A percentile compares a stretch with the other conserved stretches of the same genome.
Evolutionary conservation across 2,888 invertebrate genomes (phyloP).

Genomic region (Lissocephala sabroskyi): DNA sequence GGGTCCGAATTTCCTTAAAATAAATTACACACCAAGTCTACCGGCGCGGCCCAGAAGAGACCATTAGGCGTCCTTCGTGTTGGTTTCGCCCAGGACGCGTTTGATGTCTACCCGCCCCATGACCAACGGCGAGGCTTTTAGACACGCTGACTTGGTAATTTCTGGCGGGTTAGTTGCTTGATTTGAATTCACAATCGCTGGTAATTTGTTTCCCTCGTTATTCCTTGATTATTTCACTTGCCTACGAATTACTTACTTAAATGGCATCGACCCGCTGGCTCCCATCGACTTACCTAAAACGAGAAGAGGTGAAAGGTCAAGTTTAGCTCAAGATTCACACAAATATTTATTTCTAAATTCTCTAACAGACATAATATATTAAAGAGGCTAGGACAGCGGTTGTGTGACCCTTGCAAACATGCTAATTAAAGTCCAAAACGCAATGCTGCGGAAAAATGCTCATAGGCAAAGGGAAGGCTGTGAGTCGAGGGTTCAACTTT

Average conservation of each 20-base stretch:
- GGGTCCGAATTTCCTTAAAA: slow-evolving; percentile 16
- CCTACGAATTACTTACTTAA: not conserved
- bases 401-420: slow-evolving; percentile 12
- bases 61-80: slow-evolving; percentile 40
- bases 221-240: not conserved
- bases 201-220: not conserved
- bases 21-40: slow-evolving; percentile 28
- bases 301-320: too few relatives aligned
- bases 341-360: too few relatives aligned
- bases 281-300: too few relatives aligned
- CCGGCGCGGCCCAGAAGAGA: slow-evolving; percentile 1
- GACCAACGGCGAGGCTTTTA: slow-evolving; percentile 1
- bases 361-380: not conserved
- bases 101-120: slow-evolving; percentile 16
- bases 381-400: not conserved
- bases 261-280: not conserved
- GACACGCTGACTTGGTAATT: slow-evolving; percentile 7
- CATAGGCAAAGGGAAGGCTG: too few relatives aligned
- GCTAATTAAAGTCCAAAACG: slow-evolving; percentile 52
- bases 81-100: slow-evolving; percentile 25
- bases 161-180: not conserved
- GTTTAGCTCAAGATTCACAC: too few relatives aligned
- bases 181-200: too few relatives aligned
- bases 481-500: slow-evolving; percentile 33
- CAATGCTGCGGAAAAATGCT: slow-evolving; percentile 64